Base-by-base conservation (phyloP, 2,113 vertebrate species). In the Axis porcinus region DNA sequence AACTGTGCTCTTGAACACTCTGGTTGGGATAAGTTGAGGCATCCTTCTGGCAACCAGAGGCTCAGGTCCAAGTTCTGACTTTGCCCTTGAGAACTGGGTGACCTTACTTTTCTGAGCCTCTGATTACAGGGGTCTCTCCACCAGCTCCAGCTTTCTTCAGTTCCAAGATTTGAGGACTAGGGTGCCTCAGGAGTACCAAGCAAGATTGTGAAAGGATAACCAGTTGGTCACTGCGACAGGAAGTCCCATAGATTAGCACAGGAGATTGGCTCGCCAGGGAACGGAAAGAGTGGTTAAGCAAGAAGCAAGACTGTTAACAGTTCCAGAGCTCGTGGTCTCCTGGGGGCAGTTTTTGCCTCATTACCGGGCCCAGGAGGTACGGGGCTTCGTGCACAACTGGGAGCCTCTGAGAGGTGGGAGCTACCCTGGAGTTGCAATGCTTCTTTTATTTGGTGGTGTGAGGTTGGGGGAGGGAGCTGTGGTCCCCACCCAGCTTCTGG, bases 201-300 rank as follows among this genome's bases (percentile, higher is more conserved):
- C 30, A 19, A 76, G 74, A 36, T 57, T 57, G 28, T 27, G 94
- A 91, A 67, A 94, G 79, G 50, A 4, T 9, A 28, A 1, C 33
- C 54, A 40, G 84, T 62, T 79, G 85, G 62, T 86, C 57, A 3
- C 88, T 89, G 70, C 23, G 2, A 70, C 89, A 95, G 98, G 97
- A 97, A 98, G 94, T 64, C 50, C 50, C 74, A 12, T 7, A 97
- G 97, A 96, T 97, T 50, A 82, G 15, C 57, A 16, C 60, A 90
- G 91, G 62, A 89, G 98, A 96, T 97, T 70, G 27, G 83, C 78
- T 60, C 0, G 30, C 70, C 0, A 16, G 67, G 95, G 52, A 89
- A 8, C 96, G 98, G 98, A 97, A 98, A 89, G 86, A 28, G 23
- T 3, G 36, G 55, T 98, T 83, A 64, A 54, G 98, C 79, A 98